phyloP scores from a whole-genome alignment of 2,113 vertebrate genomes.

The Macroglossus sobrinus region DNA sequence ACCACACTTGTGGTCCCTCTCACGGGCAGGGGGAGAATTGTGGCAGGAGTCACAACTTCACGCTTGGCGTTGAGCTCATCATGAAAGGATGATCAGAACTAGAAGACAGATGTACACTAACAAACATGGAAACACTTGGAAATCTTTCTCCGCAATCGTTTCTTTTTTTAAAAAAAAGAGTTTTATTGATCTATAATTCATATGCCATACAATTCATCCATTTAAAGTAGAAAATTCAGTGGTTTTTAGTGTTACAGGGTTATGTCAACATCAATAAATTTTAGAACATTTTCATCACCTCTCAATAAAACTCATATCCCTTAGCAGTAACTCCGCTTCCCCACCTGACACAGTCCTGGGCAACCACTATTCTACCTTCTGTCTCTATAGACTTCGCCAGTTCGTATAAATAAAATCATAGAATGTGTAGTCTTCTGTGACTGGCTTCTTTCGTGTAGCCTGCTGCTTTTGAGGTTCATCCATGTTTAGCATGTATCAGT shows the following conservation, averaged over 20 bases:
- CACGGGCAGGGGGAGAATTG: not conserved
- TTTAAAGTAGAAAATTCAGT: not conserved
- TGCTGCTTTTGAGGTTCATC: not conserved
- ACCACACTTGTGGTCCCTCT: not conserved
- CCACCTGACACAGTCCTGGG: not conserved
- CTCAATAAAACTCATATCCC: not conserved
- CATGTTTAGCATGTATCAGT: not conserved
- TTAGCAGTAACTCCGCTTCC: not conserved
- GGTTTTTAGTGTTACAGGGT: not conserved
- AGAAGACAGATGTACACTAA: not conserved
- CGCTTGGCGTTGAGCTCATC: not conserved
- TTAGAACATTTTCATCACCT: not conserved
- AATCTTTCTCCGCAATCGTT: not conserved
- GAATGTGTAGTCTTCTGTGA: not conserved
- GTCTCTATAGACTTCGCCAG: not conserved
- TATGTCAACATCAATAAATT: not conserved
- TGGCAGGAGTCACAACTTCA: not conserved
- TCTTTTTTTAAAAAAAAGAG: not conserved
- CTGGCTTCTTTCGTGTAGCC: not conserved
- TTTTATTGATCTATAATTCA: not conserved
- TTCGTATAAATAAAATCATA: not conserved
- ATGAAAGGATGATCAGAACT: not conserved
- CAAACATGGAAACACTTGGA: not conserved
- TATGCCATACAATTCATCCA: not conserved
- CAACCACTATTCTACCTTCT: not conserved